These are phyloP conservation scores for Panopea generosa DNA, from an alignment of 2,888 invertebrate genomes.

Conservation along the genomic window DNA sequence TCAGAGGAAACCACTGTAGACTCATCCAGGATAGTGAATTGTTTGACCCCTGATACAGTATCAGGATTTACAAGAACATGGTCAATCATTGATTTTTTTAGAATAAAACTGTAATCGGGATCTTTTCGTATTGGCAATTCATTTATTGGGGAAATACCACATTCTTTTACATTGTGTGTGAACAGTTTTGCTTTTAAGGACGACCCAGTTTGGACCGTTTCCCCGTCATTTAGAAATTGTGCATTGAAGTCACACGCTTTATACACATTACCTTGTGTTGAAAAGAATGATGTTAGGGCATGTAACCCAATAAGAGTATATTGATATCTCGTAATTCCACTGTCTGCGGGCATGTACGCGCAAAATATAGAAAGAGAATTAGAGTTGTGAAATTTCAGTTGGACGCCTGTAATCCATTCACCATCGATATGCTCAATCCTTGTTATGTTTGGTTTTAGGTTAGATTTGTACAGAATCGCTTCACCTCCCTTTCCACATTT, in stretches of 20 bases:
- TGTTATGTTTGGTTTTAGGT: too few relatives aligned
- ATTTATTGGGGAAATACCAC: neutral
- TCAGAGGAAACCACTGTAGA: neutral
- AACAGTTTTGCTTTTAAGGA: neutral
- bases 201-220: neutral
- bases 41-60: neutral
- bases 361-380: too few relatives aligned
- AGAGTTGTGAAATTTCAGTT: too few relatives aligned
- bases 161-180: too few relatives aligned
- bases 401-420: too few relatives aligned
- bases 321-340: neutral
- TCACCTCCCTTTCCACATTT: too few relatives aligned
- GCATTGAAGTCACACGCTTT: neutral
- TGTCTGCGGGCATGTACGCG: neutral
- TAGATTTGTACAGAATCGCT: too few relatives aligned
- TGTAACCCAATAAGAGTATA: neutral
- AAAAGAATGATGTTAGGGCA: neutral
- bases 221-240: neutral
- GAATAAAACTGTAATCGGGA: too few relatives aligned
- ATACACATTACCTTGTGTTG: neutral
- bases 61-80: neutral
- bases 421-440: too few relatives aligned
- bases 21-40: neutral
- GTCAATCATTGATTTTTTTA: neutral
- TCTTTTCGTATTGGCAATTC: too few relatives aligned